These are phyloP conservation scores for Nannoperca australis DNA, from an alignment of 2,797 vertebrate species.

Conservation along the genomic window DNA sequence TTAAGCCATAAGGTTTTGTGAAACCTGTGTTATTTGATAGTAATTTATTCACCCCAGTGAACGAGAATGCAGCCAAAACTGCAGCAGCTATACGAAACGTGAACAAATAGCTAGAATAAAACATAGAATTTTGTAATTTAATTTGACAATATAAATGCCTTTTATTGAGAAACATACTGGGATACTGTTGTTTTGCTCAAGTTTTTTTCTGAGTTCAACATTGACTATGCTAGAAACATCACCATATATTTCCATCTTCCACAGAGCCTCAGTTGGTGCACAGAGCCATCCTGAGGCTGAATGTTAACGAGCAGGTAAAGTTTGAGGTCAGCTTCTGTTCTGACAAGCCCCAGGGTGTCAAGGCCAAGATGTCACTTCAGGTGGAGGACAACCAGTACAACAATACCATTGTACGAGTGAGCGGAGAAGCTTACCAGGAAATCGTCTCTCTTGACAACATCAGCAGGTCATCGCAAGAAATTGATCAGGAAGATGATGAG, in stretches of 20 bases:
- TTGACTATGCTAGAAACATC: fast-evolving
- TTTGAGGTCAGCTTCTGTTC: slow-evolving; percentile 89
- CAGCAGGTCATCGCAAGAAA: slow-evolving; percentile 43
- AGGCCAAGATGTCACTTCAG: slow-evolving; percentile 81
- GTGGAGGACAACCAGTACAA: slow-evolving; percentile 87
- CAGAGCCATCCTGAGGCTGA: slow-evolving; percentile 78
- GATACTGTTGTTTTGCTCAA: neutral
- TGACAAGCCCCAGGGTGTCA: slow-evolving; percentile 68
- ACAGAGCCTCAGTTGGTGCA: slow-evolving; percentile 74
- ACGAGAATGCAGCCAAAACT: neutral
- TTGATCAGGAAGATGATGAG: slow-evolving; percentile 75
- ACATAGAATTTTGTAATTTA: neutral
- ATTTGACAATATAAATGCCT: neutral
- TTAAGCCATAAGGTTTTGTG: neutral
- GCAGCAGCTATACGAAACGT: neutral
- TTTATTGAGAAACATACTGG: neutral
- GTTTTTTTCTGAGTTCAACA: too few relatives aligned
- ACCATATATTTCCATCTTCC: slow-evolving; percentile 1
- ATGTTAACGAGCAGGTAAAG: slow-evolving; percentile 73
- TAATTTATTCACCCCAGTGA: neutral
- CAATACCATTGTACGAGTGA: slow-evolving; percentile 81
- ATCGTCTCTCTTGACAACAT: slow-evolving; percentile 89
- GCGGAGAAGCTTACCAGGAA: slow-evolving; percentile 88
- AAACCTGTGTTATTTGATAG: too few relatives aligned
- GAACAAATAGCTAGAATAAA: neutral